These are phyloP conservation scores for Propithecus coquereli DNA, from an alignment of 2,113 vertebrate species.

Conservation along the genomic window DNA sequence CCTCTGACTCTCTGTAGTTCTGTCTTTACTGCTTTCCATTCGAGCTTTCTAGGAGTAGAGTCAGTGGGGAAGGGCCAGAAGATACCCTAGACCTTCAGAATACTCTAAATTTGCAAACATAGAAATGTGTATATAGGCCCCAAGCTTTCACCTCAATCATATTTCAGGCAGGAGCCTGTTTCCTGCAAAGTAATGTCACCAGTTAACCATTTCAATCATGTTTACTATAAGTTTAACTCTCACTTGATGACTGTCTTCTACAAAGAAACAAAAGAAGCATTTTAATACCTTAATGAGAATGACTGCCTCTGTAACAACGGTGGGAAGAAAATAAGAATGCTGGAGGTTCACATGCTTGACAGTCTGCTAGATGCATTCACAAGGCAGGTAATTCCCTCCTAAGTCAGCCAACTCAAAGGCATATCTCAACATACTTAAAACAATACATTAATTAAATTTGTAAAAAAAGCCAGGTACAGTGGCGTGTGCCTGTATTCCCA, in stretches of 20 bases:
- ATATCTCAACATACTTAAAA: background rate
- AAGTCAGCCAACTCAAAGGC: no score
- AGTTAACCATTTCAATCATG: background rate
- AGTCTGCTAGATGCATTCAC: background rate
- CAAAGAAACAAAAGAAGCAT: background rate
- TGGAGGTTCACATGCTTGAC: background rate
- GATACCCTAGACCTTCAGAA: fast-evolving
- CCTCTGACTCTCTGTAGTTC: background rate
- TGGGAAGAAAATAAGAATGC: background rate
- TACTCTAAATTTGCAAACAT: fast-evolving
- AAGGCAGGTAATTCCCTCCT: background rate
- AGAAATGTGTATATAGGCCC: fast-evolving
- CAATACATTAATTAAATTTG: no score
- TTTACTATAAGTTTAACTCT: background rate
- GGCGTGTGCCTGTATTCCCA: no score
- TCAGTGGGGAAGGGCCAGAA: fast-evolving
- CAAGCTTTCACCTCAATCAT: background rate
- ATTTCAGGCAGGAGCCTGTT: no score
- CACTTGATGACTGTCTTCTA: background rate
- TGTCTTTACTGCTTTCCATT: no score
- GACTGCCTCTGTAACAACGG: background rate
- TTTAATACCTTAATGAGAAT: background rate
- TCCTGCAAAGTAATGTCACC: no score
- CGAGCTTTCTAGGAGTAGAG: background rate
- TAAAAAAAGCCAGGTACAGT: no score